A percentile compares a stretch with the other conserved stretches of the same genome.
Conservation (phyloP, 2,888 invertebrate genomes). For the Drymonia ruficornis region DNA sequence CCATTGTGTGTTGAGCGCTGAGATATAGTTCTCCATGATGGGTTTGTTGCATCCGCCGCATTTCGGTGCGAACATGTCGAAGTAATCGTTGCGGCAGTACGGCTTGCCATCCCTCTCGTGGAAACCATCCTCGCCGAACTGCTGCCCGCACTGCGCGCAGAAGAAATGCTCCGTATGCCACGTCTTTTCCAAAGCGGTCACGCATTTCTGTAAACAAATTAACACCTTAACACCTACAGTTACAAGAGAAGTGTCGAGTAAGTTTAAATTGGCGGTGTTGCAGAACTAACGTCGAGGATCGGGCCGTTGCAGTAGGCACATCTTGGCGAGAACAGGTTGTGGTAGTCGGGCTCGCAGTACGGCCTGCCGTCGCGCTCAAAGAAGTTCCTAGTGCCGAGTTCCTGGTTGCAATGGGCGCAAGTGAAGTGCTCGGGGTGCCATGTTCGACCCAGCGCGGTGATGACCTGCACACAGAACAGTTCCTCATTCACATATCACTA, state of each 20-base stretch:
- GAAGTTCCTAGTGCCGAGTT: slow-evolving; percentile 98
- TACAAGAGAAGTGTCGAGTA: too few relatives aligned
- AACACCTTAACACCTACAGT: slow-evolving; percentile 36
- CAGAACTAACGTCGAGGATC: slow-evolving; percentile 95
- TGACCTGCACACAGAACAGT: slow-evolving; percentile 84
- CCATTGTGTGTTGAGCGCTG: slow-evolving; percentile 98
- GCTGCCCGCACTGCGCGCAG: slow-evolving; percentile 98
- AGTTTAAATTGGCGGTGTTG: slow-evolving; percentile 5
- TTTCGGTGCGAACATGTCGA: slow-evolving; percentile 99
- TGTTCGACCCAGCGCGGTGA: slow-evolving; percentile 98
- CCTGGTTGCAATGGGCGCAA: slow-evolving; percentile 98
- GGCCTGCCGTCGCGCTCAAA: slow-evolving; percentile 98
- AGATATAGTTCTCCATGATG: slow-evolving; percentile 99
- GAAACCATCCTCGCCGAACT: slow-evolving; percentile 99
- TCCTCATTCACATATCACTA: slow-evolving; percentile 37
- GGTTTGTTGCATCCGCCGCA: slow-evolving; percentile 98
- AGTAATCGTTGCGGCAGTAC: slow-evolving; percentile 98
- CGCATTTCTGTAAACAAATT: slow-evolving; percentile 94
- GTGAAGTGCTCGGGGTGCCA: slow-evolving; percentile 99
- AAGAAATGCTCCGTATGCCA: slow-evolving; percentile 99
- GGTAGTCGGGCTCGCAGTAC: slow-evolving; percentile 99
- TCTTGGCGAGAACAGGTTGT: slow-evolving; percentile 98
- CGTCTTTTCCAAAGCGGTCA: slow-evolving; percentile 98
- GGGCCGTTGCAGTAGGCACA: slow-evolving; percentile 99
- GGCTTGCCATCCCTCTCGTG: slow-evolving; percentile 98